These are phyloP conservation scores for Hyposmocoma kahamanoa DNA, from an alignment of 1,140 invertebrate species.

Conservation along the genomic window DNA sequence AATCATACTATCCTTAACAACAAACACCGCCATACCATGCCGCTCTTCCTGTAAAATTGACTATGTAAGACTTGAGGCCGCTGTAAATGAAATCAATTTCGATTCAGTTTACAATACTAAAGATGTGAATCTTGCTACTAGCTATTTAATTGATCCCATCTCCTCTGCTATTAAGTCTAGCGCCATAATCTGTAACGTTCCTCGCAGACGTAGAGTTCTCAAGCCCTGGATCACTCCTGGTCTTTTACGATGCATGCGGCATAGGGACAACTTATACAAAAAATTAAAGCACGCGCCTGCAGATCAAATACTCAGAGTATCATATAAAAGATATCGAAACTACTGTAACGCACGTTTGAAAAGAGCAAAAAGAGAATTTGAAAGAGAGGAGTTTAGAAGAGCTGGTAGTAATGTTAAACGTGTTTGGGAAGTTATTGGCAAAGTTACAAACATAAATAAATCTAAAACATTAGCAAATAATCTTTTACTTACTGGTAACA, in stretches of 20 bases:
- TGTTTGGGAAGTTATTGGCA: background rate
- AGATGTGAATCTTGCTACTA: background rate
- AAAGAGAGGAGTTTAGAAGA: background rate
- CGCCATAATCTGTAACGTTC: background rate
- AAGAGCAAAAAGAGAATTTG: background rate
- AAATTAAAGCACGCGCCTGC: background rate
- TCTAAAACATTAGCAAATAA: too few relatives aligned
- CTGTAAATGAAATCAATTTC: background rate
- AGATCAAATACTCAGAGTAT: background rate
- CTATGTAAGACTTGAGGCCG: background rate
- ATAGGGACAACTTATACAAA: background rate
- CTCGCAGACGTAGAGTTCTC: background rate
- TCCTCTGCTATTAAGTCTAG: background rate
- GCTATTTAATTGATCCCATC: background rate
- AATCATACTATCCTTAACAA: too few relatives aligned
- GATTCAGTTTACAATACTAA: background rate
- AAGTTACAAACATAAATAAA: too few relatives aligned
- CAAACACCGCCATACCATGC: background rate
- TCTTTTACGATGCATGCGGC: background rate
- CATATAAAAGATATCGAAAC: background rate
- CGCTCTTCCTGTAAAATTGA: background rate
- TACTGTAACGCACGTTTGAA: background rate
- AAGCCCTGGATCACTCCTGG: constrained; percentile 2
- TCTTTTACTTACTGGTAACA: too few relatives aligned
- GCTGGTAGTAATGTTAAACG: background rate